A percentile compares a stretch with the other conserved stretches of the same genome.
These are phyloP conservation scores for Anolis sagrei DNA, from an alignment of 2,113 vertebrate genomes.

Conservation along the genomic window DNA sequence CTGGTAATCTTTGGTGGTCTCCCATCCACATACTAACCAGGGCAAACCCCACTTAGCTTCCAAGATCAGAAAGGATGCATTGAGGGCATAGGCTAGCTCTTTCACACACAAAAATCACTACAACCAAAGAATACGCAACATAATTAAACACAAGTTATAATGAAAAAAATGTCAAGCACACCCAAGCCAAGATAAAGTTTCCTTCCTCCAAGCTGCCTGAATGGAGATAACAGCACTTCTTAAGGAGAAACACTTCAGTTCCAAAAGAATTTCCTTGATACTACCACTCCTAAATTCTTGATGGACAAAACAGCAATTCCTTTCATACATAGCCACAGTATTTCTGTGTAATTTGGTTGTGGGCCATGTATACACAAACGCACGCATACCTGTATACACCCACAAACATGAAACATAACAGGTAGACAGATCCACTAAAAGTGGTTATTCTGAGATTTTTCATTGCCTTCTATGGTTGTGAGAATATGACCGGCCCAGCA, in stretches of 20 bases:
- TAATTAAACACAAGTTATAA: not conserved
- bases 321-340: not conserved
- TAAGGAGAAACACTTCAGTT: not conserved
- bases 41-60: no score
- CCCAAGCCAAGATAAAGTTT: not conserved
- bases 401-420: not conserved
- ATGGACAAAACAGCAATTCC: not conserved
- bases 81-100: no score
- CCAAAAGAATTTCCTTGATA: not conserved
- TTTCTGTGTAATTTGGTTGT: not conserved
- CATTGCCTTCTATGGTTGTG: no score
- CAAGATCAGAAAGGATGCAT: no score
- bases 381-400: no score
- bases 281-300: slow-evolving; percentile 3
- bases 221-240: not conserved
- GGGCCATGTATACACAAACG: not conserved
- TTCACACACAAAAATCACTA: not conserved
- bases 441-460: not conserved
- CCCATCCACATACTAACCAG: no score
- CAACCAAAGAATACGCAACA: not conserved
- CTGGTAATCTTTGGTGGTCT: no score
- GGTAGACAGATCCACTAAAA: no score
- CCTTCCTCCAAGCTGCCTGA: no score
- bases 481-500: no score
- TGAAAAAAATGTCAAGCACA: not conserved